These are phyloP conservation scores for roundworm (Caenorhabditis elegans) DNA, from an alignment of 1,140 invertebrate genomes.

Conservation along the genomic window WBcel235 BX284606.5:8281501-8282000, in stretches of 20 bases:
- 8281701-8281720: no score
- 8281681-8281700: no score
- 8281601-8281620: neutral
- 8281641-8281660: no score
- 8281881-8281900: constrained; percentile 87
- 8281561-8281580: neutral
- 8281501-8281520: constrained; percentile 28
- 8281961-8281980: no score
- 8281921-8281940: constrained; percentile 6
- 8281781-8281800: constrained; percentile 58
- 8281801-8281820: constrained; percentile 71
- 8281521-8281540: constrained; percentile 1
- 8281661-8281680: no score
- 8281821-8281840: constrained; percentile 96
- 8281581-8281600: constrained; percentile 14
- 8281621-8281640: no score
- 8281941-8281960: neutral
- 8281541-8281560: neutral
- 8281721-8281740: constrained; percentile 57
- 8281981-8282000: no score
- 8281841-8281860: constrained; percentile 96
- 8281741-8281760: constrained; percentile 54
- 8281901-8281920: constrained; percentile 83
- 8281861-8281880: constrained; percentile 77
- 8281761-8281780: constrained; percentile 47